These are phyloP conservation scores for Microtus montanus DNA, from an alignment of 2,113 vertebrate genomes.

Conservation along the genomic window DNA sequence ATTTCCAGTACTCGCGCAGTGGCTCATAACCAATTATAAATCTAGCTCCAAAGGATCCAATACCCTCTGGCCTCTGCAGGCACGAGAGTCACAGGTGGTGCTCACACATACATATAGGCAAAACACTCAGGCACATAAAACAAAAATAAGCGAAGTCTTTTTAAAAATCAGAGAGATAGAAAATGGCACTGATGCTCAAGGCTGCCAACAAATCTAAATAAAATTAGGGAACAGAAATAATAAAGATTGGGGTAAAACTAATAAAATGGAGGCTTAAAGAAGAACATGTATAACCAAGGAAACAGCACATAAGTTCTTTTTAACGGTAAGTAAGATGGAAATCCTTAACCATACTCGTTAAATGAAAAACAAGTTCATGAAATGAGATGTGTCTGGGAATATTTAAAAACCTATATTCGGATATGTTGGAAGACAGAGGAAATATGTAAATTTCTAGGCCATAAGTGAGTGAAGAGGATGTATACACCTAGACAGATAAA, in stretches of 20 bases:
- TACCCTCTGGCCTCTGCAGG: background rate
- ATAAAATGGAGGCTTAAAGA: background rate
- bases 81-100: background rate
- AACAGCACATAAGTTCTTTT: too few relatives aligned
- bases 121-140: background rate
- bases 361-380: background rate
- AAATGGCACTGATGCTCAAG: background rate
- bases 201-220: background rate
- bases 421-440: background rate
- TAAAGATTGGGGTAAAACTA: background rate
- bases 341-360: background rate
- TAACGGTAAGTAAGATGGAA: background rate
- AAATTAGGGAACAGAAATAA: background rate
- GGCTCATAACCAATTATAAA: too few relatives aligned
- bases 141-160: background rate
- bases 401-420: background rate
- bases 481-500: background rate
- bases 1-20: background rate
- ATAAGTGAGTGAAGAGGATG: background rate
- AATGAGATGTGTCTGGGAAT: background rate
- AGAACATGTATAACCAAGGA: too few relatives aligned
- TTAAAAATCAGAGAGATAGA: background rate
- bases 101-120: background rate
- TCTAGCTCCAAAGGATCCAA: background rate
- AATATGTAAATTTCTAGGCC: background rate